Conservation (phyloP, 2,797 vertebrate species). For the Ptychobarbus kaznakovi region DNA sequence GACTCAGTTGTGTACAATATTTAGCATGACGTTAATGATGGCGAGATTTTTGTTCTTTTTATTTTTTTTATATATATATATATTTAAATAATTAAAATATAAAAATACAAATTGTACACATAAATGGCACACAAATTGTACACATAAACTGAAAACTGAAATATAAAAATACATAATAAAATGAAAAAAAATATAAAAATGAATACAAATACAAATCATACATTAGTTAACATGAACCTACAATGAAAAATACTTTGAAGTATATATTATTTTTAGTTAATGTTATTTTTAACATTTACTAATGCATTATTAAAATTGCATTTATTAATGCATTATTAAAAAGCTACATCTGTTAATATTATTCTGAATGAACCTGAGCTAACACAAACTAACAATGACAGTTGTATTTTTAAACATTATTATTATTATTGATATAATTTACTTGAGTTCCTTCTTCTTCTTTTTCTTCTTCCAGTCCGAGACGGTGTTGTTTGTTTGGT, state of each 20-base stretch:
- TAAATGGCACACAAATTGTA: not conserved
- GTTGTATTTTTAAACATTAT: not conserved
- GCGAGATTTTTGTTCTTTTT: not conserved
- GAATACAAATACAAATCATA: not conserved
- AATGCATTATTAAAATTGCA: not conserved
- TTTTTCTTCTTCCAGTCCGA: not conserved
- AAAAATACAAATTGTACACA: not conserved
- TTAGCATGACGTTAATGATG: not conserved
- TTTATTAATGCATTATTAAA: not conserved
- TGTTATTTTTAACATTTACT: not conserved
- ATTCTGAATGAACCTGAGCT: not conserved
- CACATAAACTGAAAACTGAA: not conserved
- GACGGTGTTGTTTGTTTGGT: not conserved
- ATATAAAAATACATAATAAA: not conserved
- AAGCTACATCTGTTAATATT: not conserved
- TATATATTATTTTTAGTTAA: not conserved
- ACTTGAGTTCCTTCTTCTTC: not conserved
- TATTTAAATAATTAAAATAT: not conserved
- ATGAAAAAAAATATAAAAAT: no score
- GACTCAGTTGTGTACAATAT: not conserved
- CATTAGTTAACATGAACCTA: not conserved
- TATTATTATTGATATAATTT: no score
- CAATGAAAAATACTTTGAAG: not conserved
- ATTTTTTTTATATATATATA: no score
- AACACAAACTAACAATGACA: not conserved